A percentile compares a stretch with the other conserved stretches of the same genome.
These are phyloP conservation scores for Eurypyga helias DNA, from an alignment of 2,113 vertebrate genomes.

Conservation along the genomic window DNA sequence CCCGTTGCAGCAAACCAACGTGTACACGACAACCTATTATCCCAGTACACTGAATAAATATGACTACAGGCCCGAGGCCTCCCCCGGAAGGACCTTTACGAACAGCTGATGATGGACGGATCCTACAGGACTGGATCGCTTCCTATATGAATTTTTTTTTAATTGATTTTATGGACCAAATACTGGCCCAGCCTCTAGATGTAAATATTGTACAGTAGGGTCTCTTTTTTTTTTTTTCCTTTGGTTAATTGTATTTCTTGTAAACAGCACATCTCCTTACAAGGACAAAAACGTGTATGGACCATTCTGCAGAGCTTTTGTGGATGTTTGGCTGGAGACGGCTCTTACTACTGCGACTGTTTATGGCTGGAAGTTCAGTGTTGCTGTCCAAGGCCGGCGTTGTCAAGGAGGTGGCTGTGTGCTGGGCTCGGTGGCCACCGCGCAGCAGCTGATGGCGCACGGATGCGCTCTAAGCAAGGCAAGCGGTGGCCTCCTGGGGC, in stretches of 20 bases:
- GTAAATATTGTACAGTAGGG: slow-evolving; percentile 75
- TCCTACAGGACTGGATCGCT: slow-evolving; percentile 50
- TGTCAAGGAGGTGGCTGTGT: not conserved
- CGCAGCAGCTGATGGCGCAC: not conserved
- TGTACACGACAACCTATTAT: slow-evolving; percentile 98
- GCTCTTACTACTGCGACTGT: slow-evolving; percentile 35
- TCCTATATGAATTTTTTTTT: slow-evolving; percentile 65
- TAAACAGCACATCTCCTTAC: slow-evolving; percentile 71
- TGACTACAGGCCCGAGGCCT: slow-evolving; percentile 93
- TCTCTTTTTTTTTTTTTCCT: slow-evolving; percentile 24
- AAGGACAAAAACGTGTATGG: slow-evolving; percentile 39
- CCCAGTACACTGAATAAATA: slow-evolving; percentile 92
- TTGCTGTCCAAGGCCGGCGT: not conserved
- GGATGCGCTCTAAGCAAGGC: not conserved
- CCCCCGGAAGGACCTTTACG: slow-evolving; percentile 94
- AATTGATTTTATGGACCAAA: slow-evolving; percentile 75
- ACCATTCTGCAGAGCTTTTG: slow-evolving; percentile 39
- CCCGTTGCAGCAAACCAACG: slow-evolving; percentile 94
- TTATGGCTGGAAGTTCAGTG: slow-evolving; percentile 19
- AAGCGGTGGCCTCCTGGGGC: not conserved
- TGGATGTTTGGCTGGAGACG: slow-evolving; percentile 45
- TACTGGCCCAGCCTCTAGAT: slow-evolving; percentile 58
- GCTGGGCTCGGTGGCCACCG: not conserved
- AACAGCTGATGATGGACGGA: slow-evolving; percentile 88
- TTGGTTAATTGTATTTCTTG: slow-evolving; percentile 62